Base-by-base conservation (phyloP, 2,888 invertebrate species). In the Stenurella melanura region DNA sequence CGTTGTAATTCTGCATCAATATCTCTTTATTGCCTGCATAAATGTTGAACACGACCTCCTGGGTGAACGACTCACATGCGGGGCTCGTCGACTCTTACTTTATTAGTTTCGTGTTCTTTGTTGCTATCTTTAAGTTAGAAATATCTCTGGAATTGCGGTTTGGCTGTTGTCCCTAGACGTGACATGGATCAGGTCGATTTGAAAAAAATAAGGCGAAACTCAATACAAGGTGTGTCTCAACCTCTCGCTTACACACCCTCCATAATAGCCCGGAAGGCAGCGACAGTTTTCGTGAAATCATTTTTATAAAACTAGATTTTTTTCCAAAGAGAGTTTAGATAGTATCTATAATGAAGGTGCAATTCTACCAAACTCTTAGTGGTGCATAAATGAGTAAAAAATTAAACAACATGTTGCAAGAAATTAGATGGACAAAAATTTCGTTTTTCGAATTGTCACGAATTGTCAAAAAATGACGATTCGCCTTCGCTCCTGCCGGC, bases 21-120 rank as follows among this genome's bases (percentile, higher is more conserved):
- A 77, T 77, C 74, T 67, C 73, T 76, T 76, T 78, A 78, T 76
- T 74, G 73, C 70, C 71, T 69, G 74, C 74, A 76, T 76, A 73
- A 76, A 76, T 73, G 76, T 76, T 60, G 76, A 69, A 72, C 76
- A 69, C 73, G 74, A 72, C 75, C 64, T 50, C 67, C 26, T 12
- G 50, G 67, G 50, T 58, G 58, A 30, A 38, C 38, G 18, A 3
- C 67, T 54, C 54, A 18, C 58, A 17, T 38, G 38, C 56, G 42
- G 30, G 38, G 63, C 67, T 50, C 15, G 34, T 30, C 54, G 15
- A 56, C 1, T 67, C 12, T 57, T 42, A 60, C 60, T 73, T 76
- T 76, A 73, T 74, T 70, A 64, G 77, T 69, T 74, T 69, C 50
- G 63, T 38, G 54, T 21, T 61, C 61, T 63, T 63, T 61, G 54